Base-by-base conservation (phyloP, 2,113 vertebrate species). In the Caranx ignobilis region DNA sequence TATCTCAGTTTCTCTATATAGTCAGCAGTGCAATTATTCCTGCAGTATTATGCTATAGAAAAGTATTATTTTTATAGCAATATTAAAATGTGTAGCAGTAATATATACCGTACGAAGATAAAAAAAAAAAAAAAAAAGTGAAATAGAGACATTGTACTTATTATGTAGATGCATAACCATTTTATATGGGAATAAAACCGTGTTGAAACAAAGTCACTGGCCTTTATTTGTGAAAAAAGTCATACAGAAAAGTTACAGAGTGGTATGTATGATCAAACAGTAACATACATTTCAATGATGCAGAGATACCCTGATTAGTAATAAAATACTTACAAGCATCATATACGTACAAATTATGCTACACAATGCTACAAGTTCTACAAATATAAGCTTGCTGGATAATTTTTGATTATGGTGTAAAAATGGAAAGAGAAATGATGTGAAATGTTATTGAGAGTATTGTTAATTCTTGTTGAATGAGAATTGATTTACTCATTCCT, bases 11-110 rank as follows among this genome's bases (percentile, higher is more conserved):
- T 79, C 18, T 64, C 34, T 65, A 7, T 71, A 35, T 84, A 79
- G 79, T 68, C 16, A 77, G 78, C 55, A 21, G 90, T 90, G 89
- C 87, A 87, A 86, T 92, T 89, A 52, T 83, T 88, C 68, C 72
- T 73, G 75, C 81, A 90, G 90, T 94, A 89, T 93, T 94, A 87
- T 18, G 48, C 79, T 37, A 79, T 79, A 81, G 77, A 84, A 69
- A 71, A 89, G 64, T 79, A 50, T 84, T 90, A 90, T 92, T 92
- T 91, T 89, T 90, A 56, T 87, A 88, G 75, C 39, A 39, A 73
- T 48, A 55, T 81, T 55, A 50, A 35, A n/a, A 65, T 57, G 50
- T 69, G 70, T 87, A 91, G 67, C 79, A 80, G 41, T 50, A 62
- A 75, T 72, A 21, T 86, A 83, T 81, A 34, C 31, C 5, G 26